Percentiles rank a stretch among this genome's conserved stretches.
Evolutionary conservation across 2,888 invertebrate species (phyloP).

Genomic region (Acanthopleura granulata): DNA sequence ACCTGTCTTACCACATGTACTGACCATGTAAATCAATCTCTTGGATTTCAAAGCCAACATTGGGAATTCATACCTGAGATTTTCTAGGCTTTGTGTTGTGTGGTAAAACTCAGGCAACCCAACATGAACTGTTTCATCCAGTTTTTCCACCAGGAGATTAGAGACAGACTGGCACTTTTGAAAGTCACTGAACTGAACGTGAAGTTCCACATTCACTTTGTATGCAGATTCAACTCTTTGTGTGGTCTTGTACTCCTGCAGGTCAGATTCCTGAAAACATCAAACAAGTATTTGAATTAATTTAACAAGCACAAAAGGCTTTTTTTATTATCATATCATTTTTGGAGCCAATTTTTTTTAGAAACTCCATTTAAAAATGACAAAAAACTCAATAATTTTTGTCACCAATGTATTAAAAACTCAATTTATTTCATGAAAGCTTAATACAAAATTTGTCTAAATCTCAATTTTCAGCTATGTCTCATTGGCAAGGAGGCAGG

Average conservation of each 20-base stretch:
- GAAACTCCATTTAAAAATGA: no score
- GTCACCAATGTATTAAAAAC: no score
- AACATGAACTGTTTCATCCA: slow-evolving; percentile 60
- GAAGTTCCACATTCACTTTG: slow-evolving; percentile 52
- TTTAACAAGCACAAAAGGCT: background rate
- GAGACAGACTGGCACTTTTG: slow-evolving; percentile 58
- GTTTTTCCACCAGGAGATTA: slow-evolving; percentile 62
- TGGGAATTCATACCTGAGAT: slow-evolving; percentile 44
- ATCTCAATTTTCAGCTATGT: no score
- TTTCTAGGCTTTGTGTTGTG: slow-evolving; percentile 55
- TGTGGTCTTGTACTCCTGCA: slow-evolving; percentile 52
- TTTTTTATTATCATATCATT: background rate
- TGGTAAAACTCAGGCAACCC: slow-evolving; percentile 59
- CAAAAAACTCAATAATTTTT: no score
- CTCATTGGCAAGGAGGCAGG: no score
- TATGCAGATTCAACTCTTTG: slow-evolving; percentile 50
- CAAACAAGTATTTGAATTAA: background rate
- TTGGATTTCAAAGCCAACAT: no score
- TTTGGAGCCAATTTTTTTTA: no score
- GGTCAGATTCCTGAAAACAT: slow-evolving; percentile 55
- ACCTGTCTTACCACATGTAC: no score
- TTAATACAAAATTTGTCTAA: no score
- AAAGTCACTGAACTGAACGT: slow-evolving; percentile 55
- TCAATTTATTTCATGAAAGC: no score
- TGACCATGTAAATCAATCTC: no score